Evolutionary conservation across 2,797 vertebrate species (phyloP).

Genomic region (Liasis olivaceus): DNA sequence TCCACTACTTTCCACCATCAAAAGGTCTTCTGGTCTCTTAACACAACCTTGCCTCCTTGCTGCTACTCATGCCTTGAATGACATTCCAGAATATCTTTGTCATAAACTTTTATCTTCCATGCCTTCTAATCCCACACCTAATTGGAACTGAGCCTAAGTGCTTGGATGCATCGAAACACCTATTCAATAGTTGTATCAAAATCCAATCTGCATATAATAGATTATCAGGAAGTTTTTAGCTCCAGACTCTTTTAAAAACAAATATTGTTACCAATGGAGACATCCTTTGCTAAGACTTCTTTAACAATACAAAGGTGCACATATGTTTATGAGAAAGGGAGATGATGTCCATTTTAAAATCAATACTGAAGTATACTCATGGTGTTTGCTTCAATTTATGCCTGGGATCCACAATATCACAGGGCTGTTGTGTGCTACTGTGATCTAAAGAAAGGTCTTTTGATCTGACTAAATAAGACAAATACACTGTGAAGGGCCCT

Average conservation of each 20-base stretch:
- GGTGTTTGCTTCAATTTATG: neutral
- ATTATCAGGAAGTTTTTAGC: neutral
- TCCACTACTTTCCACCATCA: too few relatives aligned
- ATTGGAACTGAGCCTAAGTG: too few relatives aligned
- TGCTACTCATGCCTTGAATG: neutral
- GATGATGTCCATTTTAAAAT: slow-evolving; percentile 11
- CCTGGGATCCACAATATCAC: neutral
- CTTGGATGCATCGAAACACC: too few relatives aligned
- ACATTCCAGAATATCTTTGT: neutral
- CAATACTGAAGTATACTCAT: neutral
- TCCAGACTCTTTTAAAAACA: neutral
- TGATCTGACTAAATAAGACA: neutral
- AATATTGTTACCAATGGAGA: neutral
- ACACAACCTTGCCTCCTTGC: too few relatives aligned
- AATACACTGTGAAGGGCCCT: neutral
- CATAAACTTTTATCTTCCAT: neutral
- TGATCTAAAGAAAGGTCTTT: neutral
- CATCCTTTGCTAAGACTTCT: neutral
- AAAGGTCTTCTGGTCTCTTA: neutral
- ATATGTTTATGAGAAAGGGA: neutral
- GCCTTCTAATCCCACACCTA: too few relatives aligned
- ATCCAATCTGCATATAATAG: neutral
- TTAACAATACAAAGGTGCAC: neutral
- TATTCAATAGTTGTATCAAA: too few relatives aligned
- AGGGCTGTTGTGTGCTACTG: neutral